A percentile compares a stretch with the other conserved stretches of the same genome.
Evolutionary conservation across 2,888 invertebrate species (phyloP).

Genomic region (Leptinotarsa tumamoca): DNA sequence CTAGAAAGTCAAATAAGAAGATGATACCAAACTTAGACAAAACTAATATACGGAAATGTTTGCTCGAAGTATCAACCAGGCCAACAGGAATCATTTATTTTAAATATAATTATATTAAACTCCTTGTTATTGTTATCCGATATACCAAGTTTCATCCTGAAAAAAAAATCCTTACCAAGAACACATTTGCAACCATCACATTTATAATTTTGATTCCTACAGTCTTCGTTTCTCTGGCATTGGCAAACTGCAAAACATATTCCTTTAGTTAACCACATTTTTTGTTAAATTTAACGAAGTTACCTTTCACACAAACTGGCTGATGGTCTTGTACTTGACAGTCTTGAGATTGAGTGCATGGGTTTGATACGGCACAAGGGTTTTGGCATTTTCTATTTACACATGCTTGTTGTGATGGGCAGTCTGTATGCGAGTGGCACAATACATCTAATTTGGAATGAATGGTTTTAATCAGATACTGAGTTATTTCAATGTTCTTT

Average conservation of each 20-base stretch:
- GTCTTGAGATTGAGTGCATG: conserved; percentile 80
- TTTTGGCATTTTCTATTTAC: conserved; percentile 83
- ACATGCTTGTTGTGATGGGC: conserved; percentile 82
- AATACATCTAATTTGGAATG: conserved; percentile 71
- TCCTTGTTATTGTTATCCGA: neutral
- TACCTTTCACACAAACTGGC: conserved; percentile 86
- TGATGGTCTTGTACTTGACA: conserved; percentile 87
- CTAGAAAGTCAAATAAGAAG: too few relatives aligned
- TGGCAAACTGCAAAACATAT: conserved; percentile 71
- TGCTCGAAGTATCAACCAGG: too few relatives aligned
- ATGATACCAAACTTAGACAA: too few relatives aligned
- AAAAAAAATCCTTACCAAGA: conserved; percentile 68
- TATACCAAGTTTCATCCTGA: neutral
- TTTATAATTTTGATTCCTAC: conserved; percentile 70
- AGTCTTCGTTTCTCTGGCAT: conserved; percentile 78
- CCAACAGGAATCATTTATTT: too few relatives aligned
- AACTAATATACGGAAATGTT: too few relatives aligned
- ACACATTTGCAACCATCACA: conserved; percentile 81
- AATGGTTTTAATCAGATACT: conserved; percentile 24
- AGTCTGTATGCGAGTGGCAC: conserved; percentile 84
- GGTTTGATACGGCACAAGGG: conserved; percentile 82
- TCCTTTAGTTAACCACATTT: neutral
- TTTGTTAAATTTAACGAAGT: conserved; percentile 28
- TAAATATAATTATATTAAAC: too few relatives aligned
- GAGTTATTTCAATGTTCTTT: neutral